phyloP scores from a whole-genome alignment of 2,113 vertebrate genomes.

The Carlito syrichta region DNA sequence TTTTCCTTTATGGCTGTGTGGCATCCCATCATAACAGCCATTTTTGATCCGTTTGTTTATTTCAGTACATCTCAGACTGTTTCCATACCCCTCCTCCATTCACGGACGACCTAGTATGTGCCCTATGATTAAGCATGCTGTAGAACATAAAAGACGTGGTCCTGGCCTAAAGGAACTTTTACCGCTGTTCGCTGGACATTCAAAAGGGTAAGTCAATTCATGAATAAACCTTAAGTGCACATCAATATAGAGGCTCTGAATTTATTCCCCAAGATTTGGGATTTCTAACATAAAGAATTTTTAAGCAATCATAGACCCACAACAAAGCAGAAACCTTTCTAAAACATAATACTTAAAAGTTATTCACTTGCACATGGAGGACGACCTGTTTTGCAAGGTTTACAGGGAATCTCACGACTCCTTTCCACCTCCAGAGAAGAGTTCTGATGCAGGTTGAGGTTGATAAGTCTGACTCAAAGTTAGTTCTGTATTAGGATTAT shows the following conservation, averaged over 20 bases:
- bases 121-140: not conserved
- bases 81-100: not conserved
- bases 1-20: too few relatives aligned
- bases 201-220: not conserved
- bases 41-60: constrained; percentile 14
- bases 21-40: too few relatives aligned
- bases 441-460: not conserved
- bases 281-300: not conserved
- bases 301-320: not conserved
- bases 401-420: not conserved
- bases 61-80: not conserved
- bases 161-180: not conserved
- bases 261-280: not conserved
- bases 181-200: not conserved
- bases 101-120: not conserved
- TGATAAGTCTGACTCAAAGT: not conserved
- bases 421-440: not conserved
- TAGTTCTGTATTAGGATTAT: not conserved
- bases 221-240: not conserved
- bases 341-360: not conserved
- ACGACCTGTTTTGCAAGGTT: not conserved
- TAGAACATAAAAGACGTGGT: not conserved
- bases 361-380: not conserved
- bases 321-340: not conserved
- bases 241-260: not conserved